phyloP scores from a whole-genome alignment of 2,888 invertebrate species.

The Andrena bucephala region DNA sequence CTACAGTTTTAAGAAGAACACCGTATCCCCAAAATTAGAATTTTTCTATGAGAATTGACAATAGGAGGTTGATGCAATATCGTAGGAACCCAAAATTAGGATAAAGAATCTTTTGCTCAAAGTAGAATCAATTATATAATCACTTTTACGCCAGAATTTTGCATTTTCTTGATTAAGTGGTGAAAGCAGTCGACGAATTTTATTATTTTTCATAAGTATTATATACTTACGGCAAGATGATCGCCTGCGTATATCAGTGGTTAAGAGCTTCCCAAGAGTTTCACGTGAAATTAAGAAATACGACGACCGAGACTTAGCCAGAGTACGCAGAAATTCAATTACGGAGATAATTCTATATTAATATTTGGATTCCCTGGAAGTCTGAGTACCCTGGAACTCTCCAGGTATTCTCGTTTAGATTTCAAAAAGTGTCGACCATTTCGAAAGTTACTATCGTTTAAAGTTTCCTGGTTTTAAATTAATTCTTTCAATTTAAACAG shows the following conservation, averaged over 20 bases:
- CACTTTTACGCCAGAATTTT: not conserved
- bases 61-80: not conserved
- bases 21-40: too few relatives aligned
- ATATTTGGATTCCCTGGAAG: slow-evolving; percentile 33
- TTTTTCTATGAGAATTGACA: not conserved
- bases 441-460: not conserved
- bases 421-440: slow-evolving; percentile 16
- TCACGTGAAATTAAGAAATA: slow-evolving; percentile 2
- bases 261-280: slow-evolving; percentile 3
- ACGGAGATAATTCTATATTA: slow-evolving; percentile 46
- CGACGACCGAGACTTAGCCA: not conserved
- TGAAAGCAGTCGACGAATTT: not conserved
- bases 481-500: not conserved
- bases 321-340: slow-evolving; percentile 35
- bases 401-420: not conserved
- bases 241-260: not conserved
- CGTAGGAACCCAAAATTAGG: not conserved
- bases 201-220: not conserved
- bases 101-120: not conserved
- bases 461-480: not conserved
- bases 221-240: too few relatives aligned
- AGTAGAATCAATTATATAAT: not conserved
- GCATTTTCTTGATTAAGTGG: not conserved
- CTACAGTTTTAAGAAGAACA: too few relatives aligned
- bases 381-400: not conserved